These are phyloP conservation scores for Meteorus sp. DNA, from an alignment of 1,140 invertebrate species.

Conservation along the genomic window DNA sequence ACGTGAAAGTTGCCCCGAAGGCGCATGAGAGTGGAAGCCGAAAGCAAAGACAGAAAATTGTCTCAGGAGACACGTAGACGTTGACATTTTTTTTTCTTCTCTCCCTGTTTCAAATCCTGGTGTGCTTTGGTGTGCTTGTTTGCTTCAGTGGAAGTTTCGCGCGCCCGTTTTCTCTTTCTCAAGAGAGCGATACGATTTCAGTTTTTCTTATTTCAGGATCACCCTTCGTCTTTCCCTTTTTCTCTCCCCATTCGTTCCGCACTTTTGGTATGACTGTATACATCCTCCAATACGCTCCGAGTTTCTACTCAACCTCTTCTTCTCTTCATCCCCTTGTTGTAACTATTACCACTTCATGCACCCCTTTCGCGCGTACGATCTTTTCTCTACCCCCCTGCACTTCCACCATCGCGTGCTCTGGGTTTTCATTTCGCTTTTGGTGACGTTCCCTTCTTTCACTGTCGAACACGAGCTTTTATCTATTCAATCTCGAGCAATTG, in stretches of 20 bases:
- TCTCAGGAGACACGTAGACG: conserved; percentile 10
- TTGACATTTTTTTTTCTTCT: conserved; percentile 9
- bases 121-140: conserved; percentile 12
- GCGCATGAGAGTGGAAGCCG: not conserved
- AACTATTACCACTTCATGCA: not conserved
- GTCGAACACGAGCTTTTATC: conserved; percentile 24
- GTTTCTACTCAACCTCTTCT: conserved; percentile 15
- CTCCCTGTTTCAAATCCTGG: conserved; percentile 34
- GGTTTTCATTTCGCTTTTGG: conserved; percentile 27
- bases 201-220: conserved; percentile 23
- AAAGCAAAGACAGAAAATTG: not conserved
- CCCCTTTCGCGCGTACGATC: not conserved
- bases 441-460: conserved; percentile 6
- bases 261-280: not conserved
- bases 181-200: conserved; percentile 11
- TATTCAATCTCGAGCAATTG: conserved; percentile 32
- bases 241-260: no score
- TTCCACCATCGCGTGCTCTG: not conserved
- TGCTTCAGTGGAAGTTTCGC: conserved; percentile 20
- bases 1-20: conserved; percentile 27
- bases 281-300: not conserved
- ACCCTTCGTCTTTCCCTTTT: not conserved
- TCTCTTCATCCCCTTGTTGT: not conserved
- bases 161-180: not conserved
- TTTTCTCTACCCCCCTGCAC: not conserved